phyloP scores from a whole-genome alignment of 2,797 vertebrate genomes.

The Gephyroberyx darwinii region DNA sequence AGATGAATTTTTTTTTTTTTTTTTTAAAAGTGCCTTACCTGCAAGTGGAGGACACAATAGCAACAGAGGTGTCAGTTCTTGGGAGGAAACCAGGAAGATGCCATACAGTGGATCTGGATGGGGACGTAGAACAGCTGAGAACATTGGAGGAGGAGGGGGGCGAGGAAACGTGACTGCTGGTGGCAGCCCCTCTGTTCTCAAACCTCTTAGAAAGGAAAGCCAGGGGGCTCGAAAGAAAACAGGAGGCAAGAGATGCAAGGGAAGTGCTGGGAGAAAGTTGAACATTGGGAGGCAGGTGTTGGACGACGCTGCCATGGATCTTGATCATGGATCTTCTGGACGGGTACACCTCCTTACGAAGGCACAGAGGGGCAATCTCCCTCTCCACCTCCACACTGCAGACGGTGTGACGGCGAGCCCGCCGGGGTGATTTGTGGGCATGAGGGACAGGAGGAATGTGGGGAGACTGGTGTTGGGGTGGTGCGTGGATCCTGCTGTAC shows the following conservation, averaged over 20 bases:
- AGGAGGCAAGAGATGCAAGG: conserved; percentile 75
- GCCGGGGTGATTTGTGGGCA: conserved; percentile 52
- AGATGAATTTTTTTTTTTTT: too few species aligned
- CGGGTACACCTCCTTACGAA: conserved; percentile 91
- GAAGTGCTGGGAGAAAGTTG: conserved; percentile 69
- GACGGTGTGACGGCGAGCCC: conserved; percentile 87
- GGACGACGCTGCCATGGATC: conserved; percentile 49
- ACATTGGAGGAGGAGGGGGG: conserved; percentile 48
- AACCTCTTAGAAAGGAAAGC: conserved; percentile 81
- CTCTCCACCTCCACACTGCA: conserved; percentile 85
- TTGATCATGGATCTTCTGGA: conserved; percentile 66
- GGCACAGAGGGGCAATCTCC: conserved; percentile 84
- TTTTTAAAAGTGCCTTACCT: conserved; percentile 72
- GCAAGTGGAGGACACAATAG: conserved; percentile 55
- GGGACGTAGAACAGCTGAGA: conserved; percentile 35
- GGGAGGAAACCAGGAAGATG: conserved; percentile 54
- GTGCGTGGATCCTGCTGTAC: conserved; percentile 37
- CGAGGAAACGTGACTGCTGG: conserved; percentile 36
- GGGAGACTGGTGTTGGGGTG: conserved; percentile 43
- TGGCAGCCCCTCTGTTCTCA: conserved; percentile 39
- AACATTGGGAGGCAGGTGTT: conserved; percentile 47
- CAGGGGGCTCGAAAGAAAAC: conserved; percentile 82
- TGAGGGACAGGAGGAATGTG: conserved; percentile 40
- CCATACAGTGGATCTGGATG: conserved; percentile 41
- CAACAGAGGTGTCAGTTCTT: conserved; percentile 51